Percentiles rank a stretch among this genome's conserved stretches.
Evolutionary conservation across 2,888 invertebrate species (phyloP).

Genomic region (Scaptomyza cyrtandrae): DNA sequence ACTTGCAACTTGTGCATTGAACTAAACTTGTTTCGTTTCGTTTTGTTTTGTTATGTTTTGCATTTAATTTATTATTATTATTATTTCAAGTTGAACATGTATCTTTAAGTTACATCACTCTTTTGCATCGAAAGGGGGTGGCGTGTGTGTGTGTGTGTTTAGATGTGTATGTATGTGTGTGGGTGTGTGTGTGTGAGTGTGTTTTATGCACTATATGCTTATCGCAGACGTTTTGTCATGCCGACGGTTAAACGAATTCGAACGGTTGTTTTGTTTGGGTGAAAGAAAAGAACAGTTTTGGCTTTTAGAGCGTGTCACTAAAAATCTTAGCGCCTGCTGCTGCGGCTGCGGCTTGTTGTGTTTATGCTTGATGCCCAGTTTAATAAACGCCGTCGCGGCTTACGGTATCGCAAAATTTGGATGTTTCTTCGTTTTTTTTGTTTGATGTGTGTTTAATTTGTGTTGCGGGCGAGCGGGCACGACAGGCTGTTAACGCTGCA

Average conservation of each 20-base stretch:
- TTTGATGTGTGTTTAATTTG: not conserved
- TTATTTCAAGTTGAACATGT: conserved; percentile 25
- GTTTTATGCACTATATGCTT: conserved; percentile 20
- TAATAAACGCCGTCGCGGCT: conserved; percentile 30
- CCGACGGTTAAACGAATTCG: conserved; percentile 59
- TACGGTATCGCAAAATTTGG: conserved; percentile 1
- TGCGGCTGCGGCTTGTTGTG: conserved; percentile 16
- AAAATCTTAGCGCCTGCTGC: conserved; percentile 45
- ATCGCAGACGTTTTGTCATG: conserved; percentile 38
- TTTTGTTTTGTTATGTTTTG: conserved; percentile 16
- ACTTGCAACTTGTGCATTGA: conserved; percentile 35
- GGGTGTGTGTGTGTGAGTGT: conserved; percentile 1
- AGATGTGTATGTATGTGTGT: conserved; percentile 3
- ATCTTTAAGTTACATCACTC: too few species aligned
- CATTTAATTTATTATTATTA: not conserved
- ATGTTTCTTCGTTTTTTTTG: not conserved
- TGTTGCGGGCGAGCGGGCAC: conserved; percentile 56
- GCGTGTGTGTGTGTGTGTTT: not conserved
- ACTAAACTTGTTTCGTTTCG: conserved; percentile 15
- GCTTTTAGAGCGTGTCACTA: conserved; percentile 16
- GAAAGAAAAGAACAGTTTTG: conserved; percentile 29
- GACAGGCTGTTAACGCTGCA: conserved; percentile 59
- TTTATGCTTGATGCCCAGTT: conserved; percentile 39
- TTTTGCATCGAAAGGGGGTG: not conserved
- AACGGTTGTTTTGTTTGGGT: conserved; percentile 6